Conservation (phyloP, 1,140 invertebrate species). For the Luehdorfia chinensis region DNA sequence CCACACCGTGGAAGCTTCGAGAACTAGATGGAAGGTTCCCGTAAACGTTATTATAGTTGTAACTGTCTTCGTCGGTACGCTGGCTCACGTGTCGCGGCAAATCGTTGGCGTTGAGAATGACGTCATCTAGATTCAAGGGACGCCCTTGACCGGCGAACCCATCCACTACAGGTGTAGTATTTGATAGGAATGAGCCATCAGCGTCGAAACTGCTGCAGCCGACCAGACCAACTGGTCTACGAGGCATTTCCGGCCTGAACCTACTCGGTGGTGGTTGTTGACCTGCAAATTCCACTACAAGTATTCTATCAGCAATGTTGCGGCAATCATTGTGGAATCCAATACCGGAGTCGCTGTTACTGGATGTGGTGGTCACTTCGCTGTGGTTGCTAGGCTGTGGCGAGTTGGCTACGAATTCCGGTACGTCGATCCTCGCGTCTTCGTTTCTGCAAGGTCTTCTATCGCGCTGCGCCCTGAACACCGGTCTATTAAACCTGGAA, state of each 20-base stretch:
- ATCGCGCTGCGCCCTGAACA: conserved; percentile 46
- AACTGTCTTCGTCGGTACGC: conserved; percentile 51
- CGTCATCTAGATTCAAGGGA: conserved; percentile 64
- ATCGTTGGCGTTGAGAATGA: conserved; percentile 54
- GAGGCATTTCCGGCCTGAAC: conserved; percentile 55
- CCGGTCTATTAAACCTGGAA: conserved; percentile 51
- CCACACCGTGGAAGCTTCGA: conserved; percentile 42
- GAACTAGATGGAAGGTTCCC: conserved; percentile 50
- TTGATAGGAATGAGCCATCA: conserved; percentile 67
- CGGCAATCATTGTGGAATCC: conserved; percentile 93
- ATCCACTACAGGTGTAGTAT: conserved; percentile 72
- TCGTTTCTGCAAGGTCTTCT: conserved; percentile 50
- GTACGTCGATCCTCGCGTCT: conserved; percentile 45
- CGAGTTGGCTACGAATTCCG: conserved; percentile 80
- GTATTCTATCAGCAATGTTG: conserved; percentile 88
- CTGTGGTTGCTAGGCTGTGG: conserved; percentile 90
- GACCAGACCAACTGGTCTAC: conserved; percentile 61
- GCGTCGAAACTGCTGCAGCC: conserved; percentile 66
- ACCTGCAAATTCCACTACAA: conserved; percentile 86
- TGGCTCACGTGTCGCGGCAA: conserved; percentile 42
- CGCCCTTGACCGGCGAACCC: conserved; percentile 70
- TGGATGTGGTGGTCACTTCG: conserved; percentile 90
- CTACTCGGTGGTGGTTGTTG: conserved; percentile 60
- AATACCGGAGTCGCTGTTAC: conserved; percentile 96
- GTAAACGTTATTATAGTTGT: conserved; percentile 63